phyloP scores from a whole-genome alignment of 2,113 vertebrate species.

The Hippocampus mohnikei region DNA sequence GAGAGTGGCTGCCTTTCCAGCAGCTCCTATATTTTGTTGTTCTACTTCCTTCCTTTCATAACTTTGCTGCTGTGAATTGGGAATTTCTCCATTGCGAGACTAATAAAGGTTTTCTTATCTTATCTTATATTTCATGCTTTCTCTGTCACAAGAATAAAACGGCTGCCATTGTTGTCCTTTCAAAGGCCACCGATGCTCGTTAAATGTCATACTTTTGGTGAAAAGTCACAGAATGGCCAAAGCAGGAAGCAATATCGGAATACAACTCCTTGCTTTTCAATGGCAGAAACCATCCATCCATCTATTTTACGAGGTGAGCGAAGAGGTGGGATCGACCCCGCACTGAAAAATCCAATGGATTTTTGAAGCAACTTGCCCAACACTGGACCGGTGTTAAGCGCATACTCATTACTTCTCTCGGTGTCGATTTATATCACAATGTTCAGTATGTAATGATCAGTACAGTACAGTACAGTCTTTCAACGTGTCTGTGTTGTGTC shows the following conservation, averaged over 20 bases:
- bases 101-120: no score
- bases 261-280: neutral
- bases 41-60: no score
- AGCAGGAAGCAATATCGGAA: neutral
- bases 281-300: neutral
- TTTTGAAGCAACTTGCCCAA: no score
- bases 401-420: no score
- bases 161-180: neutral
- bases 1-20: no score
- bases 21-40: no score
- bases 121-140: slow-evolving; percentile 33
- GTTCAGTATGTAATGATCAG: no score
- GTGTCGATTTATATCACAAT: neutral
- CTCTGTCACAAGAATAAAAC: slow-evolving; percentile 16
- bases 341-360: no score
- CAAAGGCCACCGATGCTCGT: neutral
- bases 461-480: neutral
- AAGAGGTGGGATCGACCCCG: no score
- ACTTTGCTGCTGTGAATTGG: no score
- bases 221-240: neutral
- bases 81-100: no score
- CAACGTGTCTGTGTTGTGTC: neutral
- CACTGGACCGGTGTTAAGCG: no score
- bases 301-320: neutral
- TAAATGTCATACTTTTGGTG: neutral